phyloP scores from a whole-genome alignment of 2,888 invertebrate genomes.

The Phrixothrix hirtus region DNA sequence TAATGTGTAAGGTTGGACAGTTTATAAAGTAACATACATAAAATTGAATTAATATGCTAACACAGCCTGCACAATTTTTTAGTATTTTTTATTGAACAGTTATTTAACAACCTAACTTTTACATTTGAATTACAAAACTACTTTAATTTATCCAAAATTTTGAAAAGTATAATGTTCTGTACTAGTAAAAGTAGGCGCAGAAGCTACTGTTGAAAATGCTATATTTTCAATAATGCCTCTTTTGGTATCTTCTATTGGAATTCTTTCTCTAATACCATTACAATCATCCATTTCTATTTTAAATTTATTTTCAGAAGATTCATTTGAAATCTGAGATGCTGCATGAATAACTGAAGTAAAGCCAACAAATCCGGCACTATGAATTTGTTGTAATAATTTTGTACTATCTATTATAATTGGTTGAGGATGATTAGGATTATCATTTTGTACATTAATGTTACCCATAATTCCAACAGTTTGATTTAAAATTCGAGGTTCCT shows the following conservation, averaged over 20 bases:
- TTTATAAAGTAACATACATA: background rate
- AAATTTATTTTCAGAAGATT: constrained; percentile 15
- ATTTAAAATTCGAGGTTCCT: constrained; percentile 26
- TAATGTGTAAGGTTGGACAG: background rate
- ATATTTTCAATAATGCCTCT: constrained; percentile 16
- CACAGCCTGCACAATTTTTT: background rate
- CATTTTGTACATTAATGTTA: constrained; percentile 39
- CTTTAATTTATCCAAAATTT: constrained; percentile 28
- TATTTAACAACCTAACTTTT: background rate
- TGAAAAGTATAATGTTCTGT: constrained; percentile 36
- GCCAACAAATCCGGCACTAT: constrained; percentile 37
- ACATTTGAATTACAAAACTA: background rate
- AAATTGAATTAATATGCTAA: background rate
- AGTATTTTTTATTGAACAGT: background rate
- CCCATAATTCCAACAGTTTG: constrained; percentile 39
- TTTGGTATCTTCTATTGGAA: constrained; percentile 18
- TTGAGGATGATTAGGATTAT: constrained; percentile 30
- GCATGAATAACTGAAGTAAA: constrained; percentile 30
- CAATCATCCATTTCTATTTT: constrained; percentile 34
- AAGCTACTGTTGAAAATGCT: constrained; percentile 21
- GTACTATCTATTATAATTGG: constrained; percentile 45
- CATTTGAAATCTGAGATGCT: constrained; percentile 12
- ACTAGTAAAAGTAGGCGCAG: constrained; percentile 21
- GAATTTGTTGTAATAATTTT: constrained; percentile 45
- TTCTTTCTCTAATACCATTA: constrained; percentile 28